These are phyloP conservation scores for Anagrus nilaparvatae DNA, from an alignment of 1,140 invertebrate species.

Conservation along the genomic window DNA sequence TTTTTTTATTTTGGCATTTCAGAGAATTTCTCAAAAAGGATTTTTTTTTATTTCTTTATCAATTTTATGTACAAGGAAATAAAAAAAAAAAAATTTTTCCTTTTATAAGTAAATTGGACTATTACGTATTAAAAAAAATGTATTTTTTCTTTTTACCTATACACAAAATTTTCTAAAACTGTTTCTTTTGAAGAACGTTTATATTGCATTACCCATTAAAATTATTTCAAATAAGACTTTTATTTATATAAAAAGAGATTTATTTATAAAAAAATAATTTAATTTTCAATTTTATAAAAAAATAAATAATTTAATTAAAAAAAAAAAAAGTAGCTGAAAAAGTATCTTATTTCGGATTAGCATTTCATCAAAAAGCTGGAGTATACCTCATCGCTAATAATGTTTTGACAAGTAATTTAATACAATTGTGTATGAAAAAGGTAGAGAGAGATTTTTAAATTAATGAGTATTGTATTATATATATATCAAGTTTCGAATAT, in stretches of 20 bases:
- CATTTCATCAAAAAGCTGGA: constrained; percentile 20
- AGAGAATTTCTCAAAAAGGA: no score
- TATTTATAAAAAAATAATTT: no score
- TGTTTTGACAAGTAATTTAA: constrained; percentile 33
- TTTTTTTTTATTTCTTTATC: no score
- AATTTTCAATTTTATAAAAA: neutral
- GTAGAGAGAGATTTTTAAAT: no score
- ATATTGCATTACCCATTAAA: constrained; percentile 9
- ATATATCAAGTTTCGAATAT: no score
- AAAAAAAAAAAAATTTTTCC: no score
- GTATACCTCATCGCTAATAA: constrained; percentile 14
- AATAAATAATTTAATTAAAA: neutral
- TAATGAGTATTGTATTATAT: no score
- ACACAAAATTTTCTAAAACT: constrained; percentile 9
- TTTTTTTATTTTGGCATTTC: no score
- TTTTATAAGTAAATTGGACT: constrained; percentile 36
- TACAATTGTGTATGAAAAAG: constrained; percentile 13
- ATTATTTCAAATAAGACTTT: constrained; percentile 16
- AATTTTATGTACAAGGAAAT: no score
- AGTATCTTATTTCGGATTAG: constrained; percentile 38
- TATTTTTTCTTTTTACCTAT: constrained; percentile 17
- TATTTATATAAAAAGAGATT: no score
- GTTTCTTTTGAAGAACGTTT: constrained; percentile 11
- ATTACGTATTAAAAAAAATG: constrained; percentile 27
- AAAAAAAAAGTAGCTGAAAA: no score